These are phyloP conservation scores for Chiloscyllium punctatum DNA, from an alignment of 2,797 vertebrate species.

Conservation along the genomic window DNA sequence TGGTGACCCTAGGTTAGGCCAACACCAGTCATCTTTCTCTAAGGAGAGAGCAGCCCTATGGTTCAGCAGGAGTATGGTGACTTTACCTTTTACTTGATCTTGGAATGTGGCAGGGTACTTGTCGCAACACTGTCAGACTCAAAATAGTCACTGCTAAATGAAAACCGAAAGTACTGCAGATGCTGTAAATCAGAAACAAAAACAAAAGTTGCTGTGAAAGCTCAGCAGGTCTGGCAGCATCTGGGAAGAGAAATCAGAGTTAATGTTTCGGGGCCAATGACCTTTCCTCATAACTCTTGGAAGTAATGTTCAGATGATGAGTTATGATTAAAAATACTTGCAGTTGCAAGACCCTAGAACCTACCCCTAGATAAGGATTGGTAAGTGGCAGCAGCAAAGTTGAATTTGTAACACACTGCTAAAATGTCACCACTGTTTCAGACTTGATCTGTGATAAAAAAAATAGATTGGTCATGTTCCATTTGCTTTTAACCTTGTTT, in stretches of 20 bases:
- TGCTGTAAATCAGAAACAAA: no score
- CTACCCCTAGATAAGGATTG: neutral
- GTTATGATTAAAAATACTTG: neutral
- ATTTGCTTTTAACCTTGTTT: neutral
- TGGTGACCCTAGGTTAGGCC: no score
- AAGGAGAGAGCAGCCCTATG: no score
- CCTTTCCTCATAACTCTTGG: neutral
- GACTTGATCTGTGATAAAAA: neutral
- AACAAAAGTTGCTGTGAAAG: no score
- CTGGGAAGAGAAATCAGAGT: no score
- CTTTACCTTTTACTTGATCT: neutral
- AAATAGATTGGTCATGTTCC: neutral
- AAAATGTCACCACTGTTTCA: neutral
- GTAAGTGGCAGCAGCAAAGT: neutral
- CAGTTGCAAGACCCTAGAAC: neutral
- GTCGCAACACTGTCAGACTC: neutral
- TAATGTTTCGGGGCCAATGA: no score
- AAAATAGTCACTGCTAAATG: neutral
- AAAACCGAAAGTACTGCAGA: no score
- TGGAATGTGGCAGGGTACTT: neutral
- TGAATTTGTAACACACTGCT: neutral
- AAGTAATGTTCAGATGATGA: neutral
- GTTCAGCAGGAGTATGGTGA: no score
- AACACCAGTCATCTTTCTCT: no score
- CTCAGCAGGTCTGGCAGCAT: no score